Base-by-base conservation (phyloP, 2,797 vertebrate genomes). In the Xenopus petersii region DNA sequence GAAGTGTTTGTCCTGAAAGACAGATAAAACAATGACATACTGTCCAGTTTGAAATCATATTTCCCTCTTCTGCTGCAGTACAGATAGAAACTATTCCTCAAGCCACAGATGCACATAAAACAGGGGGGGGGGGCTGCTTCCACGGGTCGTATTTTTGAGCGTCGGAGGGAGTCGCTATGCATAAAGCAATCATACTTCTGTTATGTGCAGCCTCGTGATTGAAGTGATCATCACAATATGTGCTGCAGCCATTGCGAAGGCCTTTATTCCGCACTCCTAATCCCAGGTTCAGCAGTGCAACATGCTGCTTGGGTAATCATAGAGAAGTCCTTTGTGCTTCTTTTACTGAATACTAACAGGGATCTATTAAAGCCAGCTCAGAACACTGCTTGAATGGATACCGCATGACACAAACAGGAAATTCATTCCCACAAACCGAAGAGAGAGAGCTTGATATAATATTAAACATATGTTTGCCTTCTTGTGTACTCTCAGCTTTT, bases 341-440 rank as follows among this genome's bases (percentile, higher is more conserved):
- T 21, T 63, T 75, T 30, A 47, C 46, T 56, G 75, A 80, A 71
- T 16, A 10, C 56, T 0, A 16, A 75, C 67, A 77, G 24, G 64
- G 55, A 73, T 48, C 51, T 46, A 55, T 77, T 67, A 81, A 80
- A 74, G 5, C 49, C 64, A 71, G 67, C 69, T 24, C 73, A 26
- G 26, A 74, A 74, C 56, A 70, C 13, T 62, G 72, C 49, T 70
- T 66, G 80, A 83, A 80, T 24, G 63, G 71, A 49, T 81, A 82
- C 76, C 61, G 77, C 70, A 72, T 63, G 48, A 30, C 64, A 61
- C 42, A 81, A 72, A 74, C 82, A 82, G 62, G 62, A 86, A 85
- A 83, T 84, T 84, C 54, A 80, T 68, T 74, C 67, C 67, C 64
- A 62, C 62, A 71, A 79, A 21, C 55, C 36, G 21, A 21, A 21